phyloP scores from a whole-genome alignment of 2,888 invertebrate genomes.

The Ochropleura leucogaster region DNA sequence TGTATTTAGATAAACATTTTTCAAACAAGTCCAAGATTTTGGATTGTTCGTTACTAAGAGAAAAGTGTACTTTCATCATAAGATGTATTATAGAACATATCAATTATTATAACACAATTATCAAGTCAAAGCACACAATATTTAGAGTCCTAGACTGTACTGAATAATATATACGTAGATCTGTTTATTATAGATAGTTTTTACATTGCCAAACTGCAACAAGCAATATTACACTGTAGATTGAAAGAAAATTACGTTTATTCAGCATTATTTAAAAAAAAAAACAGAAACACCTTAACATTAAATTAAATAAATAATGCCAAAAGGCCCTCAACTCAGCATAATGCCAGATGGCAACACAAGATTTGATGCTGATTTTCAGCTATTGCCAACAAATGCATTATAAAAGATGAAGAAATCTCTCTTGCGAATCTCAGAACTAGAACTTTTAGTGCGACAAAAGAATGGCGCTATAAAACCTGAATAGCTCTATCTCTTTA shows the following conservation, averaged over 20 bases:
- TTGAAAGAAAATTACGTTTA: not conserved
- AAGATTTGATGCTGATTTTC: too few relatives aligned
- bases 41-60: not conserved
- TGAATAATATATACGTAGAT: slow-evolving; percentile 14
- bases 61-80: not conserved
- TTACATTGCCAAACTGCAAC: not conserved
- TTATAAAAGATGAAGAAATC: slow-evolving; percentile 5
- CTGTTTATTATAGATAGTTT: slow-evolving; percentile 5
- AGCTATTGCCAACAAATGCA: not conserved
- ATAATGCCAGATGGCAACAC: too few relatives aligned
- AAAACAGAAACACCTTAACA: too few relatives aligned
- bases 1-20: not conserved
- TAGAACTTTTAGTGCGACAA: not conserved
- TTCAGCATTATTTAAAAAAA: too few relatives aligned
- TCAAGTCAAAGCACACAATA: slow-evolving; percentile 15
- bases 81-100: slow-evolving; percentile 22
- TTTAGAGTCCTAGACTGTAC: not conserved
- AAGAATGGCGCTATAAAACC: not conserved
- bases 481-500: slow-evolving; percentile 2
- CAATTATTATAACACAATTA: slow-evolving; percentile 17
- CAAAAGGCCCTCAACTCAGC: too few relatives aligned
- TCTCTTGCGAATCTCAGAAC: slow-evolving; percentile 3
- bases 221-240: slow-evolving; percentile 16
- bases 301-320: too few relatives aligned
- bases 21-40: not conserved